Percentiles rank a stretch among this genome's conserved stretches.
Conservation (phyloP, 92 coral and sea anemone species). For the Hydrozoanthus gracilis region DNA sequence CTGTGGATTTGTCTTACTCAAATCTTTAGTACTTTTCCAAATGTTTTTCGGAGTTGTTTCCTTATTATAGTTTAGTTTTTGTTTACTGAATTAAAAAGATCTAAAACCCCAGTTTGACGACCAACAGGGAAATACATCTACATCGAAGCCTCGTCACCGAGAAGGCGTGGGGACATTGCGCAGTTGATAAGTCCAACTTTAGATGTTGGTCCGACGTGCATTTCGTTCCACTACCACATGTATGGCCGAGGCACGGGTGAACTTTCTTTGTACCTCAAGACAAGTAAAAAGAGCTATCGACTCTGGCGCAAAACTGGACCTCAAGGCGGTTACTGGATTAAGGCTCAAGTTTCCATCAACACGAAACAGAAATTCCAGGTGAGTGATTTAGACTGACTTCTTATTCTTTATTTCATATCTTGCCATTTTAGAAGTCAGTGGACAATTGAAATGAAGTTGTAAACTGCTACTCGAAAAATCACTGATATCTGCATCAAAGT, state of each 20-base stretch:
- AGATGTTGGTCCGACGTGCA: slow-evolving; percentile 13
- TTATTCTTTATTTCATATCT: no score
- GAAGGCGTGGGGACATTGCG: slow-evolving; percentile 2
- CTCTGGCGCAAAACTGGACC: slow-evolving; percentile 3
- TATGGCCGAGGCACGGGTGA: slow-evolving; percentile 11
- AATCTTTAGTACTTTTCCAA: no score
- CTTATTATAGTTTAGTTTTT: no score
- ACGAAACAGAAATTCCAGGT: slow-evolving; percentile 36
- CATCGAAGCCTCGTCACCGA: slow-evolving; percentile 28
- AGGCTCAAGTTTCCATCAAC: slow-evolving; percentile 25
- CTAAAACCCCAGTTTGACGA: no score
- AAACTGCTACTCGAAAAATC: no score
- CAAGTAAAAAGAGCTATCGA: slow-evolving; percentile 26
- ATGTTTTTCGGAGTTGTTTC: no score
- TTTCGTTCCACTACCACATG: slow-evolving; percentile 24
- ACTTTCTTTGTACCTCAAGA: slow-evolving; percentile 34
- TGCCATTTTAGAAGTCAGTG: no score
- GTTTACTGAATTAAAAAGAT: no score
- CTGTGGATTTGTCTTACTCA: no score
- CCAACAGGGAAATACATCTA: slow-evolving; percentile 25
- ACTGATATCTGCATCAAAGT: no score
- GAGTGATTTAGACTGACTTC: not conserved
- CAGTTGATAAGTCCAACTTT: slow-evolving; percentile 19
- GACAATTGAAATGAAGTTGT: no score
- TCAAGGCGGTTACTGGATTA: slow-evolving; percentile 8